Percentiles rank a stretch among this genome's conserved stretches.
These are phyloP conservation scores for Lutjanus erythropterus DNA, from an alignment of 2,113 vertebrate species.

Conservation along the genomic window DNA sequence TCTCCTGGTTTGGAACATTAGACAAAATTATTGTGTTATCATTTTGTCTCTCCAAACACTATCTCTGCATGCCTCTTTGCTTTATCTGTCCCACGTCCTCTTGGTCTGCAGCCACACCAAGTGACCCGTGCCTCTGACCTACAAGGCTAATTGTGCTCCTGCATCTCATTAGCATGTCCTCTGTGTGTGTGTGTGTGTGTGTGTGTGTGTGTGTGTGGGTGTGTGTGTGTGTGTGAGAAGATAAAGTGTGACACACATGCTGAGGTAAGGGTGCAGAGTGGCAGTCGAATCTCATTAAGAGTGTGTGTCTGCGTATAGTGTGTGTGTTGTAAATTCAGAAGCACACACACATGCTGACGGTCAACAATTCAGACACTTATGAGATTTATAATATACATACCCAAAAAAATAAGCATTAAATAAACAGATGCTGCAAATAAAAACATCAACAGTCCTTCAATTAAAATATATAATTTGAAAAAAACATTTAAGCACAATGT, in stretches of 20 bases:
- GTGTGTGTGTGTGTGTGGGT: conserved; percentile 16
- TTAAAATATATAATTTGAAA: neutral
- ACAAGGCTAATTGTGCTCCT: conserved; percentile 50
- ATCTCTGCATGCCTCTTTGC: neutral
- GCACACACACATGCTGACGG: neutral
- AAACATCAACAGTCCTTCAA: neutral
- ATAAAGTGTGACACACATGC: conserved; percentile 42
- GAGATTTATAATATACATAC: neutral
- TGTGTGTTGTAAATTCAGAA: neutral
- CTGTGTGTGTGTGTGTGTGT: conserved; percentile 16
- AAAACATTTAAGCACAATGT: neutral
- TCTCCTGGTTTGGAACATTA: conserved; percentile 9
- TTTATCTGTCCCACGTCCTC: neutral
- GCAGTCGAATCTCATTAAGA: conserved; percentile 45
- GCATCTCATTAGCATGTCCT: conserved; percentile 45
- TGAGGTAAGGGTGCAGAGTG: conserved; percentile 41
- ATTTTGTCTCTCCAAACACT: neutral
- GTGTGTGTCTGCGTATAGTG: neutral
- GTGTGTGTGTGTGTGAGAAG: neutral
- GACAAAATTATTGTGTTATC: conserved; percentile 41
- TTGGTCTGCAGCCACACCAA: conserved; percentile 26
- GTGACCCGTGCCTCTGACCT: conserved; percentile 44
- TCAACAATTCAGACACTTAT: neutral
- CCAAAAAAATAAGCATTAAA: too few species aligned
- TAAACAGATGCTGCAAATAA: neutral